A percentile compares a stretch with the other conserved stretches of the same genome.
These are phyloP conservation scores for Hydrotaea cyrtoneurina DNA, from an alignment of 2,888 invertebrate species.

Conservation along the genomic window DNA sequence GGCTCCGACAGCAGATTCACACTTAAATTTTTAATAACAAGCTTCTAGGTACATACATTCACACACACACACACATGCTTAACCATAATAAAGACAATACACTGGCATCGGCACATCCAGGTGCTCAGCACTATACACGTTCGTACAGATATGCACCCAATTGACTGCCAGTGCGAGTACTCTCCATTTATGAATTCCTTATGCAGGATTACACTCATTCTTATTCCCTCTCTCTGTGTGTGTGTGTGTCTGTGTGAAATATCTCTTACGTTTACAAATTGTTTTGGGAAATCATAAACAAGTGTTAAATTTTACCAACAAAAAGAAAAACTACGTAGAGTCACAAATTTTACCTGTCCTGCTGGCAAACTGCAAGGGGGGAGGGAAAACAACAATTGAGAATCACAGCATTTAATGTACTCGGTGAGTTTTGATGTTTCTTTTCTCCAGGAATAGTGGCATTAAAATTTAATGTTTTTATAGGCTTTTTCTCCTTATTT, in stretches of 20 bases:
- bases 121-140: neutral
- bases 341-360: neutral
- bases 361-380: too few species aligned
- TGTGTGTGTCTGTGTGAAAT: too few species aligned
- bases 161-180: neutral
- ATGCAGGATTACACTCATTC: neutral
- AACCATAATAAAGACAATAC: neutral
- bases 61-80: neutral
- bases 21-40: conserved; percentile 19
- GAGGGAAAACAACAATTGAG: too few species aligned
- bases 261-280: conserved; percentile 11
- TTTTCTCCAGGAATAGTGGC: neutral
- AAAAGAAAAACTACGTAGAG: neutral
- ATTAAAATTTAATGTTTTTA: neutral
- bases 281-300: conserved; percentile 19
- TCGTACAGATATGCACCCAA: neutral
- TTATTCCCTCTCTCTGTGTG: neutral
- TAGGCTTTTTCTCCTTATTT: too few species aligned
- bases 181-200: neutral
- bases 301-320: conserved; percentile 22
- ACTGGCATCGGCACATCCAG: neutral
- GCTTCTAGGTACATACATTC: neutral
- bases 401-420: neutral
- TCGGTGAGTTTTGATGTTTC: neutral
- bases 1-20: conserved; percentile 1